phyloP scores from a whole-genome alignment of 2,797 vertebrate genomes.

The Hyperoplus lanceolatus region DNA sequence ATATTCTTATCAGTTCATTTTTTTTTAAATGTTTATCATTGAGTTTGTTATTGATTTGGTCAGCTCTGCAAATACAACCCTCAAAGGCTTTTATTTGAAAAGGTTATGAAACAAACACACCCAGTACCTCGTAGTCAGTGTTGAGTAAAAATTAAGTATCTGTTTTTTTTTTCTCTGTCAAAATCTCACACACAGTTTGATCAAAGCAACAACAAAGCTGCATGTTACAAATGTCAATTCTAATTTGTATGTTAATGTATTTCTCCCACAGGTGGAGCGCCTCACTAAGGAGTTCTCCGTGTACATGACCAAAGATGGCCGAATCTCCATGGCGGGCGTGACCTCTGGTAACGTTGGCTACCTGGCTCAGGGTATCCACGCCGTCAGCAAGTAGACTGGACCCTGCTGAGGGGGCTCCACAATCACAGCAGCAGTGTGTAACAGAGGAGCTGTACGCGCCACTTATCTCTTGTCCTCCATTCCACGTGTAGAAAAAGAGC shows the following conservation, averaged over 20 bases:
- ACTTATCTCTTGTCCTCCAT: conserved; percentile 60
- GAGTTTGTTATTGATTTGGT: neutral
- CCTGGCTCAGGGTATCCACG: conserved; percentile 93
- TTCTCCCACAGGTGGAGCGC: conserved; percentile 89
- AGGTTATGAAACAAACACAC: too few relatives aligned
- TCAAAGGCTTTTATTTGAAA: too few relatives aligned
- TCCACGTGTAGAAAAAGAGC: conserved; percentile 57
- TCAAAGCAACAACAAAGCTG: neutral
- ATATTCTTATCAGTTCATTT: neutral
- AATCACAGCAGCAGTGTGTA: conserved; percentile 56
- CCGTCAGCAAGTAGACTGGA: conserved; percentile 91
- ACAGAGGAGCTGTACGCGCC: conserved; percentile 47
- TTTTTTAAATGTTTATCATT: neutral
- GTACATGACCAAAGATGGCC: conserved; percentile 98
- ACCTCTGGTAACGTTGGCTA: conserved; percentile 93
- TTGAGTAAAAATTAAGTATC: too few relatives aligned
- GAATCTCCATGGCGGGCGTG: conserved; percentile 96
- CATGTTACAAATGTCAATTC: neutral
- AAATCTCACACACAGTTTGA: neutral
- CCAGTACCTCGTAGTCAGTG: too few relatives aligned
- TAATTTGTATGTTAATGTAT: neutral
- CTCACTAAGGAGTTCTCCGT: conserved; percentile 95
- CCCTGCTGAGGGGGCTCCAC: conserved; percentile 46
- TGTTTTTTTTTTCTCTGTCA: neutral
- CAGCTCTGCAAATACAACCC: neutral